Percentiles rank a stretch among this genome's conserved stretches.
These are phyloP conservation scores for Echinarachnius parma DNA, from an alignment of 53 echinoderm and acorn worm genomes.

Conservation along the genomic window DNA sequence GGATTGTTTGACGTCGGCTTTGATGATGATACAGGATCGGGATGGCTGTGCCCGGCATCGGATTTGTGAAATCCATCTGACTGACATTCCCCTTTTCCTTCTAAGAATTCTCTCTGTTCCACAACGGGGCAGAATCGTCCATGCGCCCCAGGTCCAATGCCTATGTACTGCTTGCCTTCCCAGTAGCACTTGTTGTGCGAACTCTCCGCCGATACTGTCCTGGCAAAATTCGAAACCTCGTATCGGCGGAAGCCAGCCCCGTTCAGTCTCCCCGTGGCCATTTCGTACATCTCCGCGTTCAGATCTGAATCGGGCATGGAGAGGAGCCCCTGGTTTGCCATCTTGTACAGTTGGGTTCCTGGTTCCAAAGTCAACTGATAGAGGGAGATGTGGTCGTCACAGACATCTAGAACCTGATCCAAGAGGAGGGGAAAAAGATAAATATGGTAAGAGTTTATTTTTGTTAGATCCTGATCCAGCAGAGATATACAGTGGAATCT, in stretches of 20 bases:
- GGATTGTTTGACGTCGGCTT: not conserved
- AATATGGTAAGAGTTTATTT: too few species aligned
- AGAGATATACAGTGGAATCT: too few species aligned
- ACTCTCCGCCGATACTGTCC: conserved; percentile 47
- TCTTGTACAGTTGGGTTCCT: conserved; percentile 70
- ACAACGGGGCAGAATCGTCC: conserved; percentile 63
- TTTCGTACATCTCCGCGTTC: conserved; percentile 81
- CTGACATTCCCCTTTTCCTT: not conserved
- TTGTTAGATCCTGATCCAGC: too few species aligned
- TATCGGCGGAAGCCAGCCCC: conserved; percentile 68
- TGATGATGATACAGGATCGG: too few species aligned
- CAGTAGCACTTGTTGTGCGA: conserved; percentile 80
- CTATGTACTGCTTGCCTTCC: conserved; percentile 85
- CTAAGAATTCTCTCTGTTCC: not conserved
- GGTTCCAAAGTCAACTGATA: conserved; percentile 93
- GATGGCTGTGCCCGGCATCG: not conserved
- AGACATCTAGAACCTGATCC: conserved; percentile 37
- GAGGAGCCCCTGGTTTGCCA: conserved; percentile 49
- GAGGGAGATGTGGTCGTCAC: conserved; percentile 80
- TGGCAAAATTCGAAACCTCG: conserved; percentile 91
- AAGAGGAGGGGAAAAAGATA: too few species aligned
- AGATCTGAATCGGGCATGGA: conserved; percentile 58
- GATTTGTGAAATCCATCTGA: not conserved
- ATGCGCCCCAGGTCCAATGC: conserved; percentile 93
- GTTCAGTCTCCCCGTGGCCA: conserved; percentile 60